Base-by-base conservation (phyloP, 2,113 vertebrate genomes). In the Melanostigma gelatinosum region DNA sequence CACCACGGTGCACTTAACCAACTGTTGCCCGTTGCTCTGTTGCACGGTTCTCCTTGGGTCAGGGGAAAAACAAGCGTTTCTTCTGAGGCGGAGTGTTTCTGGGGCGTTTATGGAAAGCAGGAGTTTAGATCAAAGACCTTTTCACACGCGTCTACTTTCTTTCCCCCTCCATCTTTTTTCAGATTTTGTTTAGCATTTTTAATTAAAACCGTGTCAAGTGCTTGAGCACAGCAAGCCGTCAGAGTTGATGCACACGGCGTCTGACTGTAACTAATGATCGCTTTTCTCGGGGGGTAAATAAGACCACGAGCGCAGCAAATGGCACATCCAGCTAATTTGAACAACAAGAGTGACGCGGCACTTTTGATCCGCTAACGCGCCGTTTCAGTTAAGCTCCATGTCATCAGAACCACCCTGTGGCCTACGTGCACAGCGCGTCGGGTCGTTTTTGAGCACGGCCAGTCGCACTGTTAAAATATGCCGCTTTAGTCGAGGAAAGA, bases 81-180 rank as follows among this genome's bases (percentile, higher is more conserved):
- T 46, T 75, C 32, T 75, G 52, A 32, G 62, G 38, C 12, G 3
- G 20, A 48, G n/a, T 63, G 18, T 71, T 71, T 79, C 34, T 68
- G 55, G 55, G 61, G 32, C 20, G 6, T 18, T 52, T 10, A 13
- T 29, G 54, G 58, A 24, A 46, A 65, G 34, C 16, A 60, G 62
- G 55, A 16, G 42, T n/a, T 69, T 52, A 22, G 84, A 86, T 81
- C 76, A 91, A 88, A 85, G 69, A 77, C 67, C 54, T 58, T 64
- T 70, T 77, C 58, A 80, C 58, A 42, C 36, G n/a, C 48, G 10
- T 52, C 46, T 44, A 1, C 8, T 27, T 50, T 15, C 13, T 13
- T 13, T 3, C 16, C 18, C 44, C 27, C 3, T 8, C 44, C 44
- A 1, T 27, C 6, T 34, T 48, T 22, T 67, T 48, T 44, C n/a